Conservation (phyloP, 2,797 vertebrate species). For the Artibeus jamaicensis region DNA sequence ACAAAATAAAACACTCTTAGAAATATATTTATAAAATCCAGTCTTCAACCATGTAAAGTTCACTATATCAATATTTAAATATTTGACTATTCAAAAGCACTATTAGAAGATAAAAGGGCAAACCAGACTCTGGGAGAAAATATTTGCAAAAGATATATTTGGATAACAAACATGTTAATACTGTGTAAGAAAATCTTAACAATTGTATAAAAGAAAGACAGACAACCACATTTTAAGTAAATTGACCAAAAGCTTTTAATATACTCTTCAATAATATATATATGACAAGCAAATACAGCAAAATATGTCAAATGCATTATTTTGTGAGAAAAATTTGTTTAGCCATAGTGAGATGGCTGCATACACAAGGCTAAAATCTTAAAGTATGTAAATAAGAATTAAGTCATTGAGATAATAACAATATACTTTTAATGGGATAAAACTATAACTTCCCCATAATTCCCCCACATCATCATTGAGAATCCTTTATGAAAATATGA, state of each 20-base stretch:
- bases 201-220: not conserved
- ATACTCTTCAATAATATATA: not conserved
- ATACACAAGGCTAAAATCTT: not conserved
- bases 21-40: not conserved
- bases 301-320: not conserved
- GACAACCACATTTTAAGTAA: not conserved
- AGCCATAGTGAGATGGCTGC: not conserved
- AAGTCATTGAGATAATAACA: not conserved
- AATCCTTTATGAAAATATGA: not conserved
- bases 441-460: not conserved
- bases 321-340: not conserved
- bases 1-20: not conserved
- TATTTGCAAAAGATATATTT: not conserved
- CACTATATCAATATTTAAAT: not conserved
- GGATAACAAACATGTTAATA: not conserved
- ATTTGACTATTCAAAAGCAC: not conserved
- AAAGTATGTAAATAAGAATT: not conserved
- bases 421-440: not conserved
- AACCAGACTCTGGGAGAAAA: not conserved
- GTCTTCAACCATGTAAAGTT: not conserved
- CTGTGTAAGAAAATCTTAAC: not conserved
- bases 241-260: not conserved
- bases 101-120: not conserved
- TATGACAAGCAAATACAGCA: not conserved
- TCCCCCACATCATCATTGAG: not conserved